Conservation (phyloP, 2,797 vertebrate genomes). For the Bovichtus diacanthus region DNA sequence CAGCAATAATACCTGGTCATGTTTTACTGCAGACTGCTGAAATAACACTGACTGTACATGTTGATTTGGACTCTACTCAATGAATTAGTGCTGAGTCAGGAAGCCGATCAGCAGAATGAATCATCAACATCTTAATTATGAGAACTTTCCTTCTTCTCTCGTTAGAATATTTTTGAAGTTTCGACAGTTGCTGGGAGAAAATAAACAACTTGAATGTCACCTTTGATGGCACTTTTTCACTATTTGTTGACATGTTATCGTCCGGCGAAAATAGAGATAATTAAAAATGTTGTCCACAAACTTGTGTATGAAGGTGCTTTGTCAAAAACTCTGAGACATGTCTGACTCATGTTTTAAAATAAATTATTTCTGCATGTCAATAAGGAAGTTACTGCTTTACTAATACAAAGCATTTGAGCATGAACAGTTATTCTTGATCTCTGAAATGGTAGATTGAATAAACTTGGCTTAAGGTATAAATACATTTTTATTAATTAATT, state of each 20-base stretch:
- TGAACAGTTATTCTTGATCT: not conserved
- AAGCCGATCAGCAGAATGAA: not conserved
- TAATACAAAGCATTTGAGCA: not conserved
- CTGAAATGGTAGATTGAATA: not conserved
- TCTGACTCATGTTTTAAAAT: not conserved
- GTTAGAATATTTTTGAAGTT: not conserved
- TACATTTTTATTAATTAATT: no score
- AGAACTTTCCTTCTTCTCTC: not conserved
- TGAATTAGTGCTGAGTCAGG: not conserved
- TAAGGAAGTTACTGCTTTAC: not conserved
- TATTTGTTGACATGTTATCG: no score
- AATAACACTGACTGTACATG: not conserved
- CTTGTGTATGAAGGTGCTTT: not conserved
- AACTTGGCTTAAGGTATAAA: not conserved
- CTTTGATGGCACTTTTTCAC: not conserved
- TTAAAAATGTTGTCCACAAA: not conserved
- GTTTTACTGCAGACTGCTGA: not conserved
- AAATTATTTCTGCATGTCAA: not conserved
- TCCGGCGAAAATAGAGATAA: not conserved
- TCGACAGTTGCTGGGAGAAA: not conserved
- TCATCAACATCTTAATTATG: not conserved
- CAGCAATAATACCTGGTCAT: not conserved
- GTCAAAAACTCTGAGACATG: not conserved
- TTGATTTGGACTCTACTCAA: not conserved
- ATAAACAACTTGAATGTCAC: not conserved